phyloP scores from a whole-genome alignment of 2,888 invertebrate species.

The Orthosia gracilis region DNA sequence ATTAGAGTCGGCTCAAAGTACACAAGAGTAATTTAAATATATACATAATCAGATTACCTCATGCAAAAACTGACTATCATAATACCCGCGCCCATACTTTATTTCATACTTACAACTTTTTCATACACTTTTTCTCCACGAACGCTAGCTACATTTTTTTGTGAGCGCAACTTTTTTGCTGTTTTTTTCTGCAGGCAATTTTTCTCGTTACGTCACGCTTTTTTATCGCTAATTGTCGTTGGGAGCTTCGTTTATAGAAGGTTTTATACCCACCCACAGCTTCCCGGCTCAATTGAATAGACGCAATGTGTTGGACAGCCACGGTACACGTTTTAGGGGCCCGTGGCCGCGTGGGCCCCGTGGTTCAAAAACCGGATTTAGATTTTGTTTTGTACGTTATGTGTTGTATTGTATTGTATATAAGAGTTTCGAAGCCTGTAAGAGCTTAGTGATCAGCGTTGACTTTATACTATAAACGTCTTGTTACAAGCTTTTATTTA shows the following conservation, averaged over 20 bases:
- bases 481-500: background rate
- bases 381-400: background rate
- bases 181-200: slow-evolving; percentile 14
- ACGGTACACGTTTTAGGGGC: slow-evolving; percentile 41
- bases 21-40: slow-evolving; percentile 40
- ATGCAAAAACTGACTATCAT: slow-evolving; percentile 34
- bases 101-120: slow-evolving; percentile 39
- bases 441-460: background rate
- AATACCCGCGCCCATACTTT: slow-evolving; percentile 39
- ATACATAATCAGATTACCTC: slow-evolving; percentile 46
- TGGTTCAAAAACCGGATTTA: background rate
- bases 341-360: slow-evolving; percentile 44
- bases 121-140: slow-evolving; percentile 18
- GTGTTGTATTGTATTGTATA: background rate
- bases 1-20: slow-evolving; percentile 21
- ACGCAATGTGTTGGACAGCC: slow-evolving; percentile 32
- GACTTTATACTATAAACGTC: background rate
- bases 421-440: background rate
- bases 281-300: slow-evolving; percentile 49
- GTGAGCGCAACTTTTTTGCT: slow-evolving; percentile 33
- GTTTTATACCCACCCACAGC: slow-evolving; percentile 54
- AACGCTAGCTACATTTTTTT: slow-evolving; percentile 27
- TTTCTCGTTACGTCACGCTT: slow-evolving; percentile 40
- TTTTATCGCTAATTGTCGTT: slow-evolving; percentile 59
- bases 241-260: slow-evolving; percentile 38